Percentiles rank a stretch among this genome's conserved stretches.
Evolutionary conservation across 1,140 invertebrate genomes (phyloP).

Genomic region (Hetaerina americana): DNA sequence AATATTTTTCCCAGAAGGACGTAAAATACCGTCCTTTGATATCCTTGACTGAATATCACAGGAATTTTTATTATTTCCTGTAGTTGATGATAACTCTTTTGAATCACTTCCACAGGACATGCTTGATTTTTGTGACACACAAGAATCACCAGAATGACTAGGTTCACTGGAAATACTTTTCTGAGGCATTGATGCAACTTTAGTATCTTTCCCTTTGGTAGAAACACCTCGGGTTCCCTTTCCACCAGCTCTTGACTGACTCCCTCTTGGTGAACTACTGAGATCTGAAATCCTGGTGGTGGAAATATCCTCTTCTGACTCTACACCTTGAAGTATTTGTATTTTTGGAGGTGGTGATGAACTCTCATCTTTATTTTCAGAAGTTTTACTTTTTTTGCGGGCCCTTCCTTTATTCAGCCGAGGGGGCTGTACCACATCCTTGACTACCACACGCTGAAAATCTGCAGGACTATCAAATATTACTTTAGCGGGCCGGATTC

Average conservation of each 20-base stretch:
- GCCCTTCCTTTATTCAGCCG: background rate
- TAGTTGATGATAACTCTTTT: no score
- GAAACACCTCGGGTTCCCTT: background rate
- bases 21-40: no score
- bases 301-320: background rate
- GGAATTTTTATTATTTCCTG: no score
- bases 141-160: no score
- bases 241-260: background rate
- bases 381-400: background rate
- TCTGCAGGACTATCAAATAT: constrained; percentile 26
- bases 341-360: background rate
- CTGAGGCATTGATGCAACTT: background rate
- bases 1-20: no score
- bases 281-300: background rate
- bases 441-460: background rate
- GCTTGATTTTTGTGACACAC: no score
- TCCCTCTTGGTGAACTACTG: background rate
- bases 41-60: no score
- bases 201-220: background rate
- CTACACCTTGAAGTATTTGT: background rate
- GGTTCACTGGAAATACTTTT: background rate
- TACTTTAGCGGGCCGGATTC: constrained; percentile 49
- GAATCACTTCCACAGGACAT: no score
- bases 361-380: background rate
- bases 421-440: background rate